A percentile compares a stretch with the other conserved stretches of the same genome.
These are phyloP conservation scores for Henricia sp. DNA, from an alignment of 53 echinoderm and acorn worm species.

Conservation along the genomic window DNA sequence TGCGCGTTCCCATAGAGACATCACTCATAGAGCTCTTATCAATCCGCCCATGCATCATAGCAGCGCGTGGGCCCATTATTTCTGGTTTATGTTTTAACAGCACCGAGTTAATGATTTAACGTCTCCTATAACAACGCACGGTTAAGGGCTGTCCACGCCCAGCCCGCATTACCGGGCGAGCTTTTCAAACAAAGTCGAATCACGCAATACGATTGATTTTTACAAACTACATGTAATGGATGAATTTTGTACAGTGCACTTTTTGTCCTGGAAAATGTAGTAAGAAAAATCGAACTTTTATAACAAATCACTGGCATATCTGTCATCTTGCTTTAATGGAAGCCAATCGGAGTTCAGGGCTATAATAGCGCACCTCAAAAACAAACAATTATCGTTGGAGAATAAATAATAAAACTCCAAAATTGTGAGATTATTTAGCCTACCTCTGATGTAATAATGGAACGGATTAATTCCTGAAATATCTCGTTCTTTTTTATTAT, in stretches of 20 bases:
- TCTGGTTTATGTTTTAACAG: slow-evolving; percentile 15
- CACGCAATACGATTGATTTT: neutral
- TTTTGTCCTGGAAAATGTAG: no score
- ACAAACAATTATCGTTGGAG: no score
- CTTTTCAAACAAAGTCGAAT: neutral
- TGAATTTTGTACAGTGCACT: neutral
- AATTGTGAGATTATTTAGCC: no score
- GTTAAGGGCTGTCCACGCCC: slow-evolving; percentile 15
- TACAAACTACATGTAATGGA: neutral
- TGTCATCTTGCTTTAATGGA: no score
- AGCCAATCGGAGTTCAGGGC: no score
- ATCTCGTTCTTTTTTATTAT: no score
- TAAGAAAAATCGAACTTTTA: no score
- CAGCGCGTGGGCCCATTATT: neutral
- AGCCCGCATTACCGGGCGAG: neutral
- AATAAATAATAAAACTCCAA: no score
- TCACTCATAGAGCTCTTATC: slow-evolving; percentile 16
- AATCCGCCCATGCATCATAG: neutral
- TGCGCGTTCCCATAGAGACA: slow-evolving; percentile 7
- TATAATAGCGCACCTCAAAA: no score
- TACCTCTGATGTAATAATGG: no score
- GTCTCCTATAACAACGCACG: neutral
- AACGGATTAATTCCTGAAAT: no score
- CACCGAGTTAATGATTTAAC: slow-evolving; percentile 30
- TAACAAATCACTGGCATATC: no score